These are phyloP conservation scores for Druon quercuslanigerum DNA, from an alignment of 1,140 invertebrate species.

Conservation along the genomic window DNA sequence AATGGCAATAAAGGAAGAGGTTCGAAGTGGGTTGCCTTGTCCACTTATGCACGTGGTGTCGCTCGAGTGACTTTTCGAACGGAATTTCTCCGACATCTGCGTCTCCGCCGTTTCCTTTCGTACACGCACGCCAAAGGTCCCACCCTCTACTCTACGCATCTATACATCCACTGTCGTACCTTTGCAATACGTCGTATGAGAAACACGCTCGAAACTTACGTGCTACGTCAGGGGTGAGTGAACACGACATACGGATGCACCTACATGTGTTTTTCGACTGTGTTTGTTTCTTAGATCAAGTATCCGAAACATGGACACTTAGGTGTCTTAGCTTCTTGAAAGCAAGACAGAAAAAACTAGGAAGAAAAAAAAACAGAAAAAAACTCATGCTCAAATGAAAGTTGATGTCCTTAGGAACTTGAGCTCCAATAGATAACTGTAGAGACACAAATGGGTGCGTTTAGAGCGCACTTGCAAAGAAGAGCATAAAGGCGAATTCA, in stretches of 20 bases:
- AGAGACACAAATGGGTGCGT: too few relatives aligned
- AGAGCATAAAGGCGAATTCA: too few relatives aligned
- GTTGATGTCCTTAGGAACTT: too few relatives aligned
- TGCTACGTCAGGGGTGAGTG: slow-evolving; percentile 68
- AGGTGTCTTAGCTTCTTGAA: neutral
- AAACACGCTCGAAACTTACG: slow-evolving; percentile 48
- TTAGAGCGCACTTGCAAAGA: too few relatives aligned
- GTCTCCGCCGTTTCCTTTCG: slow-evolving; percentile 65
- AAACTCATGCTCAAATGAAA: too few relatives aligned
- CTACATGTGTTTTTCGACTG: slow-evolving; percentile 6
- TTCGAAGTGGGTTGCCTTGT: slow-evolving; percentile 74
- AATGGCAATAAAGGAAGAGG: slow-evolving; percentile 71
- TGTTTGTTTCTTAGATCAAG: slow-evolving; percentile 21
- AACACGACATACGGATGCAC: slow-evolving; percentile 64
- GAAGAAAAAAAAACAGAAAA: too few relatives aligned
- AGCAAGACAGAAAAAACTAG: too few relatives aligned
- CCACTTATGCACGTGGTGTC: slow-evolving; percentile 72
- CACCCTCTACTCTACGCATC: slow-evolving; percentile 51
- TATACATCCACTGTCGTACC: slow-evolving; percentile 50
- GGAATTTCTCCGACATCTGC: slow-evolving; percentile 75
- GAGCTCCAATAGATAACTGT: too few relatives aligned
- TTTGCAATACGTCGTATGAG: slow-evolving; percentile 37
- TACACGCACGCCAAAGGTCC: slow-evolving; percentile 53
- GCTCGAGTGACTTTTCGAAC: slow-evolving; percentile 74
- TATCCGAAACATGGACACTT: slow-evolving; percentile 5